Conservation (phyloP, 64 coral and sea anemone species). For the Montipora capricornis region DNA sequence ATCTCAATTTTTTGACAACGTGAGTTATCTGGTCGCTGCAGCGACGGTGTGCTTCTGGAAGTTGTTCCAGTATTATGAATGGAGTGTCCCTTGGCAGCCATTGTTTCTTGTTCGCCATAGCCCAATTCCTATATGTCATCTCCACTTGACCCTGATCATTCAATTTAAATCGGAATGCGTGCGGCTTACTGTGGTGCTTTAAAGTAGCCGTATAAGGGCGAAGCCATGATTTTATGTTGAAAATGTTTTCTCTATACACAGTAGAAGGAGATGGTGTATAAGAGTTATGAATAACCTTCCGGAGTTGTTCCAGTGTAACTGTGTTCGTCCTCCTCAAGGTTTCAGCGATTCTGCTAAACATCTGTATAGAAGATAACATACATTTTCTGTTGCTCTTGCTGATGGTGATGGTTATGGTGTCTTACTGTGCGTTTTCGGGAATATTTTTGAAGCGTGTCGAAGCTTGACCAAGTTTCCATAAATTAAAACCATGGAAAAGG, state of each 20-base stretch:
- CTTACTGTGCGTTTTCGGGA: not conserved
- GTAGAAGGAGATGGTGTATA: constrained; percentile 38
- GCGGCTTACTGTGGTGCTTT: constrained; percentile 57
- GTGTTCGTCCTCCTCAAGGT: constrained; percentile 20
- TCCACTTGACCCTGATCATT: constrained; percentile 65
- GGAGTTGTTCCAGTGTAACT: constrained; percentile 27
- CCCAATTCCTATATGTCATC: constrained; percentile 66
- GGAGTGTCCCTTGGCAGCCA: constrained; percentile 45
- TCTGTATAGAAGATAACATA: constrained; percentile 23
- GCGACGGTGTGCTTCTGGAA: not conserved
- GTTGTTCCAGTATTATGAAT: constrained; percentile 21
- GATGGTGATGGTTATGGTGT: not conserved
- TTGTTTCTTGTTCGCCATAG: constrained; percentile 40
- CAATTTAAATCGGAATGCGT: constrained; percentile 42
- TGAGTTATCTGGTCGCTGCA: constrained; percentile 6
- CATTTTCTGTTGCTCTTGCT: not conserved
- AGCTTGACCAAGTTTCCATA: no score
- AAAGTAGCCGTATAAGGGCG: not conserved
- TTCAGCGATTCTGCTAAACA: constrained; percentile 71
- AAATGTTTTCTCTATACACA: constrained; percentile 12
- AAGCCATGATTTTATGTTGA: constrained; percentile 40
- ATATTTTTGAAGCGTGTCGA: no score
- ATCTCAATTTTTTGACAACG: not conserved
- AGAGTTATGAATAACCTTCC: constrained; percentile 39
- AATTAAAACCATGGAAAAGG: no score